Evolutionary conservation across 2,113 vertebrate species (phyloP).

Genomic region (Nematolebias whitei): DNA sequence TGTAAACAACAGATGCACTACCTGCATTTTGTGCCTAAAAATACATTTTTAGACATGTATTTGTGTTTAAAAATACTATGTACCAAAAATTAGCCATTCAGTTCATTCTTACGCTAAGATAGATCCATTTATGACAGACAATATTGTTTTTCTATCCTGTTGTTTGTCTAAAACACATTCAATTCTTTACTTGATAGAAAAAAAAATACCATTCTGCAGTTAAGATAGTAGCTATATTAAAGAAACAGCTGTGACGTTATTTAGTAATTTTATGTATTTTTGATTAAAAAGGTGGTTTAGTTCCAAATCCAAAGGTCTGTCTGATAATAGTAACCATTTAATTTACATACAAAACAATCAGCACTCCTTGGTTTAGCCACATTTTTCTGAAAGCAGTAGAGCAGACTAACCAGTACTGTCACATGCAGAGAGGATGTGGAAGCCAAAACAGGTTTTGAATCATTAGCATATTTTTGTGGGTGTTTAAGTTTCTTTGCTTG

Average conservation of each 20-base stretch:
- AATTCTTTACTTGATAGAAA: not conserved
- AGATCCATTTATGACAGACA: too few species aligned
- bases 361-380: slow-evolving; percentile 29
- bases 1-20: not conserved
- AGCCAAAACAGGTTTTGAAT: slow-evolving; percentile 33
- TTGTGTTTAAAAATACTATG: not conserved
- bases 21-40: not conserved
- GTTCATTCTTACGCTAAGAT: too few species aligned
- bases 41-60: too few species aligned
- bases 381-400: slow-evolving; percentile 24
- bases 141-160: not conserved
- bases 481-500: slow-evolving; percentile 63
- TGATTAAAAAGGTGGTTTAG: slow-evolving; percentile 2
- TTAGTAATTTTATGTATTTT: not conserved
- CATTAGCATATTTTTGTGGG: slow-evolving; percentile 61
- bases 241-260: not conserved
- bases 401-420: slow-evolving; percentile 72
- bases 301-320: too few species aligned
- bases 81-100: not conserved
- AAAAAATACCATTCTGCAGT: not conserved
- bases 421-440: too few species aligned
- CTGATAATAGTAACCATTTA: not conserved
- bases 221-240: not conserved
- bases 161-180: not conserved
- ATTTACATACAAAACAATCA: slow-evolving; percentile 45